Base-by-base conservation (phyloP, 2,797 vertebrate species). In the Poecile montanus region DNA sequence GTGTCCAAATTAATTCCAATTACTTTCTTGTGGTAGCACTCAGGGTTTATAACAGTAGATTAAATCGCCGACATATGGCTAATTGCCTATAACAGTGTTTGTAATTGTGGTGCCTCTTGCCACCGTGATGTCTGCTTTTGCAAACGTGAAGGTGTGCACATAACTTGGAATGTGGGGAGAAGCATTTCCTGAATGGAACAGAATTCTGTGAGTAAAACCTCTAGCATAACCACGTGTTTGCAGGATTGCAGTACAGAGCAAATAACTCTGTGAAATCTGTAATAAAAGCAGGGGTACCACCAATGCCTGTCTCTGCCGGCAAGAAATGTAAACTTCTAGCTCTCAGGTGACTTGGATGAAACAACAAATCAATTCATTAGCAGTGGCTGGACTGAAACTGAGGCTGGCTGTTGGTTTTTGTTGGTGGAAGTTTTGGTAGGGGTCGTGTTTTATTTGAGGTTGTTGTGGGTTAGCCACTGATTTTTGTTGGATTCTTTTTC, bases 1-100 rank as follows among this genome's bases (percentile, higher is more conserved):
- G 53, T 73, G 77, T 89, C 86, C 75, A 91, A 84, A 94, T 94
- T 92, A 94, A 95, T 95, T 95, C 84, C 78, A 85, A 77, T 93
- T 91, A 83, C 82, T 92, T 91, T 78, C 66, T 65, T 92, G 50
- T 82, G 78, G 77, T 84, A 93, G 44, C 5, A 32, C 70, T 91
- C 45, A 50, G 58, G 40, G 83, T 91, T 85, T 96, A 66, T 60
- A 78, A 85, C 11, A 5, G 47, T 57, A 77, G 42, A 92, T 90
- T 76, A 88, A 93, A 83, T 84, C 2, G 6, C 34, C 7, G 6
- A 56, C 73, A 57, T 68, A 90, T 90, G 93, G 53, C 74, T 93
- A 93, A 95, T 84, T 95, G 91, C 78, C 75, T 95, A 11, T 87
- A 89, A 66, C 44, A 7, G 60, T 68, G 54, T 88, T 91, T 87